Conservation (phyloP, 2,113 vertebrate species). For the Sceloporus undulatus region DNA sequence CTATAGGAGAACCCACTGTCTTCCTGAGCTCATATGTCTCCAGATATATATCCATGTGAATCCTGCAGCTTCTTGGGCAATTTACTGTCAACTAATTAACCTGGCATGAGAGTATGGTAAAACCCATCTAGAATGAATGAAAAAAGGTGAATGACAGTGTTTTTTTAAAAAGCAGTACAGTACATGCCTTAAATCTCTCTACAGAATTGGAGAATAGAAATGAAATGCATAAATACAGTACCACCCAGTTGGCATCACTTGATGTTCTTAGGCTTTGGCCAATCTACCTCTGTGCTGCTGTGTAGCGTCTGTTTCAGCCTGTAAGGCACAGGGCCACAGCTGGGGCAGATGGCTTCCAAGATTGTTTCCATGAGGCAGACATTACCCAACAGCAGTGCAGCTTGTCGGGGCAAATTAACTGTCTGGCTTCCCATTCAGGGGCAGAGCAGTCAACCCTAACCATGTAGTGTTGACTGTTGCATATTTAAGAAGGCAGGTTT, state of each 20-base stretch:
- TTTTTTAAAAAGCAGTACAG: background rate
- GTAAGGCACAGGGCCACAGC: conserved; percentile 9
- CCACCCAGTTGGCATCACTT: background rate
- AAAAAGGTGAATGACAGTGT: background rate
- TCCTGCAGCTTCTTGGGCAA: background rate
- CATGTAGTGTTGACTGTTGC: background rate
- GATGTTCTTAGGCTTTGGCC: background rate
- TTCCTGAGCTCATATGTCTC: background rate
- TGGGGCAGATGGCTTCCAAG: conserved; percentile 20
- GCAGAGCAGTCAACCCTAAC: conserved; percentile 1
- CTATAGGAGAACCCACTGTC: background rate
- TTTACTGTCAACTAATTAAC: background rate
- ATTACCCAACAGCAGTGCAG: conserved; percentile 20
- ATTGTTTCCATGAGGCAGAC: conserved; percentile 27
- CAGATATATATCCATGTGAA: background rate
- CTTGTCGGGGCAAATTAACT: conserved; percentile 36
- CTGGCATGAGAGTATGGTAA: too few species aligned
- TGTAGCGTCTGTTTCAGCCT: background rate
- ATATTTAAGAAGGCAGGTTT: background rate
- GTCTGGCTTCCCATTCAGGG: conserved; percentile 33
- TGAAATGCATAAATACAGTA: background rate
- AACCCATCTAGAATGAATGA: background rate
- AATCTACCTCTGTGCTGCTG: background rate
- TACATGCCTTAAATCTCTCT: background rate
- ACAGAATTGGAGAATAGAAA: background rate